Percentiles rank a stretch among this genome's conserved stretches.
phyloP scores from a whole-genome alignment of 2,797 vertebrate species.

The Hemitrygon akajei region DNA sequence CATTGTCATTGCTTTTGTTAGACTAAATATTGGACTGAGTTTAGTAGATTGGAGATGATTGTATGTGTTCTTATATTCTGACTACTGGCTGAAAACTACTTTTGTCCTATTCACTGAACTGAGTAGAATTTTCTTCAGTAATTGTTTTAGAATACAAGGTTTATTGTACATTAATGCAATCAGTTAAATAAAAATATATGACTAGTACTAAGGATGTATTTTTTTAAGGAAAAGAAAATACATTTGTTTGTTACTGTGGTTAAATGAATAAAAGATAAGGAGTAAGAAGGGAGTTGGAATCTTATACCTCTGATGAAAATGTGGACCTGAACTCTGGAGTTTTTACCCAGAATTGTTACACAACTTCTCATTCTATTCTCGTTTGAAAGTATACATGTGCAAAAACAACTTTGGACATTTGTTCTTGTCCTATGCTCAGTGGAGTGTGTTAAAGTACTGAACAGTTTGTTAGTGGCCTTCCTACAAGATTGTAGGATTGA shows the following conservation, averaged over 20 bases:
- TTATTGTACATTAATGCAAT: background rate
- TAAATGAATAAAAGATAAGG: background rate
- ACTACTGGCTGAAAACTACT: background rate
- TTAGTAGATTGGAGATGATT: background rate
- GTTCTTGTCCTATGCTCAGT: background rate
- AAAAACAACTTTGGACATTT: background rate
- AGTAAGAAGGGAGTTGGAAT: background rate
- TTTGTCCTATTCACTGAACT: background rate
- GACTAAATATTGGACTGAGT: background rate
- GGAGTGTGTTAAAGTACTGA: background rate
- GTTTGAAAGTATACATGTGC: background rate
- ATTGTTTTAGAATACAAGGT: background rate
- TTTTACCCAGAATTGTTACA: background rate
- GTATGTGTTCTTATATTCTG: background rate
- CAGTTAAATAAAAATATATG: background rate
- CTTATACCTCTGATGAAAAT: background rate
- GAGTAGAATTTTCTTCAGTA: background rate
- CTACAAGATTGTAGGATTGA: too few relatives aligned
- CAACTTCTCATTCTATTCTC: background rate
- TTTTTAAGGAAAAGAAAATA: background rate
- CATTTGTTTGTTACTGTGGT: background rate
- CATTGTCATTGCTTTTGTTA: background rate
- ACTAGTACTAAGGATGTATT: background rate
- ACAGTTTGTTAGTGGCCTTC: background rate
- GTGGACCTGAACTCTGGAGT: background rate